Evolutionary conservation across 2,797 vertebrate genomes (phyloP).

Genomic region (Diplodus sargus): DNA sequence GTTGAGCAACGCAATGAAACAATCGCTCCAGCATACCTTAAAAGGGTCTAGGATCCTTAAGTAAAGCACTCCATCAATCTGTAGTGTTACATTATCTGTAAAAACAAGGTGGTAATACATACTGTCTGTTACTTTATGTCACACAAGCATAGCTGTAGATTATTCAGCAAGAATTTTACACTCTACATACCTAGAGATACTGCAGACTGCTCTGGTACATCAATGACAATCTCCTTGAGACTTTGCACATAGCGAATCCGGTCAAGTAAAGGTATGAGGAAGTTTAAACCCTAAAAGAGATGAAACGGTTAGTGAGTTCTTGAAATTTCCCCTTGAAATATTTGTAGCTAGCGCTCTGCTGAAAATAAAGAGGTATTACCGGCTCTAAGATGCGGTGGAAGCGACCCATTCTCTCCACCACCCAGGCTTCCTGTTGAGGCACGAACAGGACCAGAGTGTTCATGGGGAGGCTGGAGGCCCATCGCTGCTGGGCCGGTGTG

Average conservation of each 20-base stretch:
- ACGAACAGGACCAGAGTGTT: slow-evolving; percentile 96
- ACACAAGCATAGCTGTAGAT: not conserved
- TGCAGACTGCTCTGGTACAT: slow-evolving; percentile 97
- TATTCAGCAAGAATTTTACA: not conserved
- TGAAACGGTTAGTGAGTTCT: not conserved
- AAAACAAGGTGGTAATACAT: not conserved
- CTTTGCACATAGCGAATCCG: slow-evolving; percentile 94
- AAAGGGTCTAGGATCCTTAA: slow-evolving; percentile 95
- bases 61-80: slow-evolving; percentile 98
- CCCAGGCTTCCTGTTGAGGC: slow-evolving; percentile 97
- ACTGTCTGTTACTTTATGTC: too few relatives aligned
- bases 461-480: slow-evolving; percentile 90
- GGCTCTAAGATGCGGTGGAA: slow-evolving; percentile 95
- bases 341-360: not conserved
- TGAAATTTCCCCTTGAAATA: not conserved
- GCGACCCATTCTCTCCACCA: slow-evolving; percentile 97
- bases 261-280: slow-evolving; percentile 95
- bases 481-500: slow-evolving; percentile 81
- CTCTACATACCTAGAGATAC: slow-evolving; percentile 88
- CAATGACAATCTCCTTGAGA: slow-evolving; percentile 98
- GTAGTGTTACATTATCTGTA: slow-evolving; percentile 95
- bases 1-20: accelerated
- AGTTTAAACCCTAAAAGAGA: slow-evolving; percentile 91
- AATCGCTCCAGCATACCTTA: slow-evolving; percentile 84
- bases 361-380: slow-evolving; percentile 69